These are phyloP conservation scores for Bugula neritina DNA, from an alignment of 2,888 invertebrate species.

Conservation along the genomic window DNA sequence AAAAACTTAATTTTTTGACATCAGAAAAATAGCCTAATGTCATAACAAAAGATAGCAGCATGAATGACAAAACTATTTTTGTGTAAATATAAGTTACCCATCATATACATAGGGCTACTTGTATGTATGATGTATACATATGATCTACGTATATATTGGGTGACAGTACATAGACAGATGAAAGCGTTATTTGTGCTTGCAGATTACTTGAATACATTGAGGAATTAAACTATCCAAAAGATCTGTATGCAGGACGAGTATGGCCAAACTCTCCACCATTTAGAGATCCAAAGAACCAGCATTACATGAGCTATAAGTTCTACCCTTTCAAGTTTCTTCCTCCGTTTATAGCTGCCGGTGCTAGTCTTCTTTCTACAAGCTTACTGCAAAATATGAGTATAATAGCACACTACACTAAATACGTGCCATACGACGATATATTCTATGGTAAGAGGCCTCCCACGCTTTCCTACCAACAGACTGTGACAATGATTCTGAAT, in stretches of 20 bases:
- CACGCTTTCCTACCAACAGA: too few species aligned
- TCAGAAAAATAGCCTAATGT: too few species aligned
- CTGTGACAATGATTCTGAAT: too few species aligned
- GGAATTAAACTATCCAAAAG: conserved; percentile 1
- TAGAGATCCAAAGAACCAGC: not conserved
- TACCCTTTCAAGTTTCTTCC: not conserved
- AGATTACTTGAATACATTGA: not conserved
- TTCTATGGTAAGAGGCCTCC: too few species aligned
- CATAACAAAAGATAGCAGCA: too few species aligned
- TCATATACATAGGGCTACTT: too few species aligned
- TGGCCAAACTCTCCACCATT: conserved; percentile 2
- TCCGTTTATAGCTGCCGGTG: conserved; percentile 22
- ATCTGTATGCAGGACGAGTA: conserved; percentile 4
- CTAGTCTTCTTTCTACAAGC: not conserved
- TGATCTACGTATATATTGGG: too few species aligned
- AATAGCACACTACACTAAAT: conserved; percentile 4
- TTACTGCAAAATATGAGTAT: not conserved
- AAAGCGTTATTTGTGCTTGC: too few species aligned
- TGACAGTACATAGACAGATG: not conserved
- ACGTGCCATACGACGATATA: not conserved
- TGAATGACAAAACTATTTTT: too few species aligned
- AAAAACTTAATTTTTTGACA: too few species aligned
- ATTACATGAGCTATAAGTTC: conserved; percentile 12
- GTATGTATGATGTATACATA: too few species aligned
- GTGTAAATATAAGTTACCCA: too few species aligned